These are phyloP conservation scores for Propsilocerus akamusi DNA, from an alignment of 1,140 invertebrate genomes.

Conservation along the genomic window DNA sequence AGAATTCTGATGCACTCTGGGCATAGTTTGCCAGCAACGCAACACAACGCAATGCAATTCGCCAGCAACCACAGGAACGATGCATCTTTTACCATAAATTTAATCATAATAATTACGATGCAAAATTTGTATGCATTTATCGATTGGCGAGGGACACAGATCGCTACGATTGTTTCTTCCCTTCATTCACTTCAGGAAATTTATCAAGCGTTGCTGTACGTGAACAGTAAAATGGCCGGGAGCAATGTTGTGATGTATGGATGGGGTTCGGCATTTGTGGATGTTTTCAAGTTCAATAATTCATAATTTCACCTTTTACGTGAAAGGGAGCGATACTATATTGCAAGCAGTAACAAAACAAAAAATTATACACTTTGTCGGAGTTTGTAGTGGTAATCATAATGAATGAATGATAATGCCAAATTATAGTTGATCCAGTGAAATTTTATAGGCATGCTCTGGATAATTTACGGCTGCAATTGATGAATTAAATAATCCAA, in stretches of 20 bases:
- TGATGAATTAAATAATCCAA: not conserved
- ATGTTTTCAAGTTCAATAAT: not conserved
- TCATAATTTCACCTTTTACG: constrained; percentile 1
- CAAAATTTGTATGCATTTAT: too few relatives aligned
- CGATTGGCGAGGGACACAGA: too few relatives aligned
- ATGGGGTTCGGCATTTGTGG: not conserved
- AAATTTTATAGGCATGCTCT: not conserved
- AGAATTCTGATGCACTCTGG: too few relatives aligned
- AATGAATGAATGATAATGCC: not conserved
- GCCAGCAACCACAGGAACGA: too few relatives aligned
- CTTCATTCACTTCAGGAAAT: too few relatives aligned
- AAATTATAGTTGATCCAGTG: not conserved
- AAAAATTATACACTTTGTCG: not conserved
- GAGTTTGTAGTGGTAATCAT: not conserved
- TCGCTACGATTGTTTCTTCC: too few relatives aligned
- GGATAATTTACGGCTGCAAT: not conserved
- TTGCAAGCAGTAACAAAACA: not conserved
- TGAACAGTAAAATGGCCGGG: too few relatives aligned
- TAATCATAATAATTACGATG: too few relatives aligned
- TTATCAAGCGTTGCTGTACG: too few relatives aligned
- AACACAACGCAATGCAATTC: too few relatives aligned
- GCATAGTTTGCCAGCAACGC: too few relatives aligned
- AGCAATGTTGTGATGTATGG: constrained; percentile 1
- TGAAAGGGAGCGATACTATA: not conserved
- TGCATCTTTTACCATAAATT: too few relatives aligned